These are phyloP conservation scores for Lamproptera curius DNA, from an alignment of 2,888 invertebrate genomes.

Conservation along the genomic window DNA sequence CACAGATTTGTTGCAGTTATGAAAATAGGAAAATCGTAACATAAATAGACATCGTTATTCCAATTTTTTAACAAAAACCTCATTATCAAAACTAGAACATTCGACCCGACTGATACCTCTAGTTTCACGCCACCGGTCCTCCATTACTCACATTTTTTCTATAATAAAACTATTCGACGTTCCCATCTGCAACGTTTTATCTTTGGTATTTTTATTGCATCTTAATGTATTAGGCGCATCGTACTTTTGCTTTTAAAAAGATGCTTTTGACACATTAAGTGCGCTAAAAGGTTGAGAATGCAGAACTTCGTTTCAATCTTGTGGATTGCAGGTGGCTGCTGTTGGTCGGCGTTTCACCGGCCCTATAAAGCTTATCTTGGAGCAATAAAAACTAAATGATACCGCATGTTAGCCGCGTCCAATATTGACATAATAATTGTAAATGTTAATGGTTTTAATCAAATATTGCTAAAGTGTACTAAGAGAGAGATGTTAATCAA, in stretches of 20 bases:
- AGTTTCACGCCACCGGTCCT: background rate
- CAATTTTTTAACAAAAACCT: no score
- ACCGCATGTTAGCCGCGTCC: background rate
- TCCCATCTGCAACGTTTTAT: conserved; percentile 4
- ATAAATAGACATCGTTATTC: no score
- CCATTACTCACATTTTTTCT: conserved; percentile 3
- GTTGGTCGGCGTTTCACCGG: conserved; percentile 1
- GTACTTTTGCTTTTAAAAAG: conserved; percentile 9
- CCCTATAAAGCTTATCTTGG: conserved; percentile 8
- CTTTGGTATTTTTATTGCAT: conserved; percentile 25
- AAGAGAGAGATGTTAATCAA: no score
- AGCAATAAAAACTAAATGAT: conserved; percentile 3
- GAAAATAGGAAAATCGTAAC: no score
- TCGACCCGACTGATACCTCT: background rate
- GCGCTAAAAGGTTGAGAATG: conserved; percentile 34
- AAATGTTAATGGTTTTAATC: no score
- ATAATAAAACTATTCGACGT: conserved; percentile 10
- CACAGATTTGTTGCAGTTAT: no score
- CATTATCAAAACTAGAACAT: background rate
- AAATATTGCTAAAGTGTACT: no score
- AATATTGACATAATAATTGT: conserved; percentile 1
- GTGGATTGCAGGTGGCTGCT: conserved; percentile 12
- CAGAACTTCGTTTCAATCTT: conserved; percentile 8
- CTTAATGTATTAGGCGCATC: conserved; percentile 1
- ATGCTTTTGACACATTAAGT: conserved; percentile 30